Percentiles rank a stretch among this genome's conserved stretches.
phyloP scores from a whole-genome alignment of 2,113 vertebrate species.

The Sapajus apella region DNA sequence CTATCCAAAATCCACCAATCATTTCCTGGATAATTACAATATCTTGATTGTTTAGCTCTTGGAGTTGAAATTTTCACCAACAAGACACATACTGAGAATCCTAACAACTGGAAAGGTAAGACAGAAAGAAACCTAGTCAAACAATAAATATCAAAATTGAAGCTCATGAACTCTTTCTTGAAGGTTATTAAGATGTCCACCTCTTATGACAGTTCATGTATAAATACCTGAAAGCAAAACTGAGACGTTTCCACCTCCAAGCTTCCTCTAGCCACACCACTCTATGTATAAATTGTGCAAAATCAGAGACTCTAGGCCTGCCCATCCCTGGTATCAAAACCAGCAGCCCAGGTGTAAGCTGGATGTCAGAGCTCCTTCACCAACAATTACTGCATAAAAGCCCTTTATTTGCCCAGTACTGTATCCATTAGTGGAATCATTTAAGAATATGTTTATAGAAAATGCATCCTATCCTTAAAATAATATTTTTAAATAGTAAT shows the following conservation, averaged over 20 bases:
- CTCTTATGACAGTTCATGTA: background rate
- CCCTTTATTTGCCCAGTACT: background rate
- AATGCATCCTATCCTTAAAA: slow-evolving; percentile 17
- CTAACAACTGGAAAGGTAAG: slow-evolving; percentile 19
- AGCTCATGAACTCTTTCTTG: background rate
- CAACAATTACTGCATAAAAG: background rate
- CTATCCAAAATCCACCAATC: background rate
- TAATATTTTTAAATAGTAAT: background rate
- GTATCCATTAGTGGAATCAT: background rate
- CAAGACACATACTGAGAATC: background rate
- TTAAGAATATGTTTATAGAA: background rate
- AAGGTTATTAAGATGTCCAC: background rate
- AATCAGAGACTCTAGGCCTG: background rate
- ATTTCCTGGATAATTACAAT: background rate
- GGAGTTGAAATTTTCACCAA: slow-evolving; percentile 31
- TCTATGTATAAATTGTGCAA: background rate
- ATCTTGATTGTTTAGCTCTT: background rate
- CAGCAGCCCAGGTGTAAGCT: background rate
- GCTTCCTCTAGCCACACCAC: background rate
- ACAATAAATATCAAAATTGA: background rate
- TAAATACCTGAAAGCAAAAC: background rate
- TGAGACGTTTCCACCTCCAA: background rate
- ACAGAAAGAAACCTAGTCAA: slow-evolving; percentile 12
- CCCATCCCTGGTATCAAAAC: background rate
- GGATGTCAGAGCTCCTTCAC: background rate